These are phyloP conservation scores for Pelodytes ibericus DNA, from an alignment of 2,797 vertebrate genomes.

Conservation along the genomic window DNA sequence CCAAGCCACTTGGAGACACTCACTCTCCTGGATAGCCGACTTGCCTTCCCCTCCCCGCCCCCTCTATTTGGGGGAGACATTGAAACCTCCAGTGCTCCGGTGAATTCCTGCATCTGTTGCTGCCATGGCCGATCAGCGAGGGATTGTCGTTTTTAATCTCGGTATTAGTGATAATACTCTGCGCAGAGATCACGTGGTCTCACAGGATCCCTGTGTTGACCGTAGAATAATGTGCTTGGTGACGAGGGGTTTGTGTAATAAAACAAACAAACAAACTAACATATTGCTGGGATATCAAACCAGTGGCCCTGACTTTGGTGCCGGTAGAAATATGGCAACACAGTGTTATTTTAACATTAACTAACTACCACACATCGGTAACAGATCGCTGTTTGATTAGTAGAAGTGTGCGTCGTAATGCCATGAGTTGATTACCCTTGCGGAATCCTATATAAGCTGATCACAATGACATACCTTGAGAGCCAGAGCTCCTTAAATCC, in stretches of 20 bases:
- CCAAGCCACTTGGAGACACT: background rate
- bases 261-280: too few relatives aligned
- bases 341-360: too few relatives aligned
- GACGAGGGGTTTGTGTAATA: background rate
- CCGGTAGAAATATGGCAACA: too few relatives aligned
- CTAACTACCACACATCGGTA: too few relatives aligned
- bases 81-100: slow-evolving; percentile 36
- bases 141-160: slow-evolving; percentile 53
- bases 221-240: background rate
- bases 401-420: too few relatives aligned
- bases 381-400: too few relatives aligned
- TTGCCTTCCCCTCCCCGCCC: background rate
- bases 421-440: too few relatives aligned
- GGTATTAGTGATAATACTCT: slow-evolving; percentile 49
- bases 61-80: slow-evolving; percentile 5
- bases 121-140: slow-evolving; percentile 39
- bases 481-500: too few relatives aligned
- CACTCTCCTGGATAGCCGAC: background rate
- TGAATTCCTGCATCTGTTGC: slow-evolving; percentile 46
- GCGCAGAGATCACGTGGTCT: background rate
- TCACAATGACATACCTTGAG: too few relatives aligned
- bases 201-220: background rate
- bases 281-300: slow-evolving; percentile 19
- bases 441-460: too few relatives aligned
- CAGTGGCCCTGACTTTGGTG: background rate